Evolutionary conservation across 2,888 invertebrate species (phyloP), one percentile per base, ranked within the genome.

Genomic region (Calameuta filiformis): DNA sequence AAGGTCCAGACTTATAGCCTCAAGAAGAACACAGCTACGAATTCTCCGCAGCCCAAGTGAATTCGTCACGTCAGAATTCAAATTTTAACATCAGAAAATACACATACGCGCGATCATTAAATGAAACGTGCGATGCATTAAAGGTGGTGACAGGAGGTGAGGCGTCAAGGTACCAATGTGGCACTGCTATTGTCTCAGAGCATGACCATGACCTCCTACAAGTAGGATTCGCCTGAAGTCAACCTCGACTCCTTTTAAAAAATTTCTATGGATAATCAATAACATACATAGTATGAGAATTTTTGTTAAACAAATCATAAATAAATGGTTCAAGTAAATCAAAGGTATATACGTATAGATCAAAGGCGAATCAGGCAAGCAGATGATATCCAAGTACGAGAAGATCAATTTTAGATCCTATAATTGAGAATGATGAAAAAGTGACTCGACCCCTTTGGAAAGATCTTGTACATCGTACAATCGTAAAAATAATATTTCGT

Each of bases 91-190:
- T 23, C 23, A 23, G 56, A 56, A 23, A 56, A 56, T 9, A 56
- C 6, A 56, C 56, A 23, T 23, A 56, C 23, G 23, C 23, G 56
- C 23, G 23, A 56, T 56, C 56, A 56, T 56, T 56, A 56, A 56
- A 23, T 56, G 9, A 56, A 56, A 56, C 56, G 56, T 23, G 23
- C 1, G 56, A 56, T 23, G 56, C 23, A 23, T 56, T 9, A 56
- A 56, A 56, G 56, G 56, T 56, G 56, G 31, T 3, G 71, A 34
- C 71, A 56, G 71, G 71, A 71, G 71, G 71, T 1, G 71, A 75
- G n/a, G n/a, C 68, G 78, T 78, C 78, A 78, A 78, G 78, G 78
- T 68, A 37, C 34, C 71, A 75, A 75, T 73, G 76, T 76, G 73
- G 76, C 75, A 12, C 73, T 78, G 71, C 78, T 33, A 78, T 78